These are phyloP conservation scores for Sciurus vulgaris DNA, from an alignment of 2,797 vertebrate genomes.

Conservation along the genomic window DNA sequence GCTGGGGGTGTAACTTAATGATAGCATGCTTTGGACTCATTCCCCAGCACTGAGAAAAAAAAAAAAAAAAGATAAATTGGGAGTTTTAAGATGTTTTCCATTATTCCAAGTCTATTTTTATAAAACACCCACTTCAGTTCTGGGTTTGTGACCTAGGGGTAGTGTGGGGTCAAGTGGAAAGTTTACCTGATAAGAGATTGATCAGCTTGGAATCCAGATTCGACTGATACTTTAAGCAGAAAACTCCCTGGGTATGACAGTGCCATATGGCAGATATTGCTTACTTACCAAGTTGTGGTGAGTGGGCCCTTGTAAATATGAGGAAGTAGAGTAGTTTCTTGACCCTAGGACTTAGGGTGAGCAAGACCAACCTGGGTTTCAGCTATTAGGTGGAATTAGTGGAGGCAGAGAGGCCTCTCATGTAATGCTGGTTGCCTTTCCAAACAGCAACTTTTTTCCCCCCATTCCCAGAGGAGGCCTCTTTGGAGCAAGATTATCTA, in stretches of 20 bases:
- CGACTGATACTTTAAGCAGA: constrained; percentile 77
- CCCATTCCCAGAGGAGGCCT: neutral
- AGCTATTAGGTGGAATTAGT: constrained; percentile 2
- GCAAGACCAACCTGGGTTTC: neutral
- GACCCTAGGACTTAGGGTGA: neutral
- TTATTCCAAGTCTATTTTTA: neutral
- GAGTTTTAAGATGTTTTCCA: constrained; percentile 23
- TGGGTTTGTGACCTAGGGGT: neutral
- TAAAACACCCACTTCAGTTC: neutral
- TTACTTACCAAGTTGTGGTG: neutral
- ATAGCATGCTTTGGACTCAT: too few species aligned
- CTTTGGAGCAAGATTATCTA: constrained; percentile 6
- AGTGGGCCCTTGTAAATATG: neutral
- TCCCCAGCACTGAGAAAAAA: too few species aligned
- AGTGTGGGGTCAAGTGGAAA: neutral
- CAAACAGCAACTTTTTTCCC: constrained; percentile 40
- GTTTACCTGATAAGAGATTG: neutral
- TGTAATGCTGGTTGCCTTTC: neutral
- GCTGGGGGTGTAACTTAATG: too few species aligned
- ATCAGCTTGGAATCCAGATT: neutral
- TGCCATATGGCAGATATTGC: neutral
- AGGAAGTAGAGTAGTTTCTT: constrained; percentile 17
- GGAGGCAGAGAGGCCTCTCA: neutral
- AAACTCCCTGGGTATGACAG: neutral
- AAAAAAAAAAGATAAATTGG: neutral